Conservation (phyloP, 2,113 vertebrate genomes). For the Aspidoscelis tigris region DNA sequence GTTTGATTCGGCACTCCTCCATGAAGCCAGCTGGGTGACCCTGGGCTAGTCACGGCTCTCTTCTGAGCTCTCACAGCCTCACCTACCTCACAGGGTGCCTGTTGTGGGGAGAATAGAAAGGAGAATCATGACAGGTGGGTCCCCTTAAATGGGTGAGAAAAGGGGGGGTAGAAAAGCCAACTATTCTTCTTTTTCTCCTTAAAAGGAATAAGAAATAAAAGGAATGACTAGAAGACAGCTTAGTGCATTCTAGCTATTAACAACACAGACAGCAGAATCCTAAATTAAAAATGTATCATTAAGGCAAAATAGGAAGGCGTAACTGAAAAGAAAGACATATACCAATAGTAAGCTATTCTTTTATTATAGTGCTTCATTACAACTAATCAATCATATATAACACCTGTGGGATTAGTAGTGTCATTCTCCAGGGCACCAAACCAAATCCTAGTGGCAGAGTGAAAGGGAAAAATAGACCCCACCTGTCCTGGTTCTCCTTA, state of each 20-base stretch:
- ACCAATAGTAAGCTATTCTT: background rate
- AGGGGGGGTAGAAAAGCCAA: too few relatives aligned
- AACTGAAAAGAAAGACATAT: background rate
- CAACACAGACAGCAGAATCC: background rate
- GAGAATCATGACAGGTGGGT: too few relatives aligned
- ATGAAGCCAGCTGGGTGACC: too few relatives aligned
- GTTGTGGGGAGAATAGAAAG: too few relatives aligned
- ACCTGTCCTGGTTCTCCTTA: background rate
- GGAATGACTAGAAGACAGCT: background rate
- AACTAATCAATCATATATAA: background rate
- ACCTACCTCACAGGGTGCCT: too few relatives aligned
- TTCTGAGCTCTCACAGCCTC: too few relatives aligned
- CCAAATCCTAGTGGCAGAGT: background rate
- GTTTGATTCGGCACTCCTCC: too few relatives aligned
- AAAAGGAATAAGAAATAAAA: too few relatives aligned
- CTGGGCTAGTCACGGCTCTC: too few relatives aligned
- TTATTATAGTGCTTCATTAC: background rate
- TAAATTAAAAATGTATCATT: background rate
- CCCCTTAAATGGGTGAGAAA: too few relatives aligned
- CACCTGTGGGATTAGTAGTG: background rate
- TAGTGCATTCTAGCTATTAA: background rate
- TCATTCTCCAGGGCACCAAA: background rate
- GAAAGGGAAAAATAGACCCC: background rate
- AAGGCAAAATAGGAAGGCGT: background rate
- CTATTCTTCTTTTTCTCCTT: too few relatives aligned